These are phyloP conservation scores for Siphamia tubifer DNA, from an alignment of 2,113 vertebrate species.

Conservation along the genomic window DNA sequence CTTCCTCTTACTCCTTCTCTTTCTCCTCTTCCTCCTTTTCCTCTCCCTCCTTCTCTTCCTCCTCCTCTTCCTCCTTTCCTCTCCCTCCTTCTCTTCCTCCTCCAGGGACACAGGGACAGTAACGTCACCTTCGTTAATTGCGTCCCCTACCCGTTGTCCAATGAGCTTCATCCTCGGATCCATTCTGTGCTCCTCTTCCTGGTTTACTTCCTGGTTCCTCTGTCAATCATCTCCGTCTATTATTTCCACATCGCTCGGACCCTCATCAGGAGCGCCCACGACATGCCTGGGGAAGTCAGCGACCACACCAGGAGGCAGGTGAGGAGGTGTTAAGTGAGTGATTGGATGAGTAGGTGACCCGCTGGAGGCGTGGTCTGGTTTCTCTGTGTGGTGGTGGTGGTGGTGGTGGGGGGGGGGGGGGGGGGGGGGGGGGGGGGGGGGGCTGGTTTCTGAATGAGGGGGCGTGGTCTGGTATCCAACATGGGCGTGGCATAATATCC, in stretches of 20 bases:
- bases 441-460: too few species aligned
- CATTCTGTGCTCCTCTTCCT: slow-evolving; percentile 94
- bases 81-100: too few species aligned
- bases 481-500: too few species aligned
- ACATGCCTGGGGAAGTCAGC: slow-evolving; percentile 92
- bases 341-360: neutral
- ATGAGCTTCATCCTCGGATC: slow-evolving; percentile 90
- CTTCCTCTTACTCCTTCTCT: neutral
- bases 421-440: too few species aligned
- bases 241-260: slow-evolving; percentile 93
- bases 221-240: slow-evolving; percentile 90
- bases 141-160: slow-evolving; percentile 89
- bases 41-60: too few species aligned
- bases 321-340: neutral
- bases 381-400: too few species aligned
- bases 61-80: neutral
- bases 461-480: too few species aligned
- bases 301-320: slow-evolving; percentile 94
- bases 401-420: too few species aligned
- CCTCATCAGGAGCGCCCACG: slow-evolving; percentile 89
- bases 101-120: slow-evolving; percentile 74
- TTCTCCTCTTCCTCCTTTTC: neutral
- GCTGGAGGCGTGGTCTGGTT: neutral
- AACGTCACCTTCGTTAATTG: slow-evolving; percentile 89
- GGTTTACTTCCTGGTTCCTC: slow-evolving; percentile 92